A percentile compares a stretch with the other conserved stretches of the same genome.
Conservation (phyloP, 2,113 vertebrate species). For the Oncorhynchus tshawytscha region DNA sequence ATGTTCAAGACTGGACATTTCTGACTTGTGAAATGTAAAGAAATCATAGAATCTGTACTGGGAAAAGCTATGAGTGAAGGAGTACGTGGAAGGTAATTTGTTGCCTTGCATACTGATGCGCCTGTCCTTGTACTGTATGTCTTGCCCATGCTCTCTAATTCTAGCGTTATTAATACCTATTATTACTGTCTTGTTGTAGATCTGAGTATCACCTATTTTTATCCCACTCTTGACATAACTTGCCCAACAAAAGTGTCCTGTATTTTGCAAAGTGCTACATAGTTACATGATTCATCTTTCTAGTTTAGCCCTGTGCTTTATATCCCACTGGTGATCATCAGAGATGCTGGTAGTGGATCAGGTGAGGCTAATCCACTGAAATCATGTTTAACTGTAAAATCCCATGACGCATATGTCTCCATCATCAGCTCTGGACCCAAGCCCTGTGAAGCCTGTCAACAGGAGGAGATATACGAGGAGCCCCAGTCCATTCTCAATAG, state of each 20-base stretch:
- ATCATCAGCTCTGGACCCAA: slow-evolving; percentile 82
- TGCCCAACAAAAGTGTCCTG: too few relatives aligned
- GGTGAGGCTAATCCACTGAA: neutral
- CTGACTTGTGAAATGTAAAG: too few relatives aligned
- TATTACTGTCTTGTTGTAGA: neutral
- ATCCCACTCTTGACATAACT: too few relatives aligned
- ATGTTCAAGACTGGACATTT: too few relatives aligned
- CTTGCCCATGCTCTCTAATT: neutral
- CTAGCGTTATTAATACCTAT: neutral
- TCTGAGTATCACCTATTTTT: neutral
- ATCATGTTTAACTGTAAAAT: slow-evolving; percentile 7
- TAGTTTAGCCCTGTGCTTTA: neutral
- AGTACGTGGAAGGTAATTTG: neutral
- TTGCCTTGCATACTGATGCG: neutral
- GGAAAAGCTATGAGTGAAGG: too few relatives aligned
- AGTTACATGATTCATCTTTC: slow-evolving; percentile 1
- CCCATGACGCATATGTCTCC: slow-evolving; percentile 27
- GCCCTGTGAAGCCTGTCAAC: slow-evolving; percentile 86
- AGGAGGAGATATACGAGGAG: slow-evolving; percentile 89
- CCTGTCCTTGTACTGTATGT: neutral
- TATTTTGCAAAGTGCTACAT: neutral
- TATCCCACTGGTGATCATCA: neutral
- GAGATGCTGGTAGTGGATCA: slow-evolving; percentile 13
- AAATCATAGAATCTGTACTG: too few relatives aligned
- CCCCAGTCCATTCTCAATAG: slow-evolving; percentile 83